Percentiles rank a stretch among this genome's conserved stretches.
These are phyloP conservation scores for Ceuthmochares aereus DNA, from an alignment of 2,113 vertebrate genomes.

Conservation along the genomic window DNA sequence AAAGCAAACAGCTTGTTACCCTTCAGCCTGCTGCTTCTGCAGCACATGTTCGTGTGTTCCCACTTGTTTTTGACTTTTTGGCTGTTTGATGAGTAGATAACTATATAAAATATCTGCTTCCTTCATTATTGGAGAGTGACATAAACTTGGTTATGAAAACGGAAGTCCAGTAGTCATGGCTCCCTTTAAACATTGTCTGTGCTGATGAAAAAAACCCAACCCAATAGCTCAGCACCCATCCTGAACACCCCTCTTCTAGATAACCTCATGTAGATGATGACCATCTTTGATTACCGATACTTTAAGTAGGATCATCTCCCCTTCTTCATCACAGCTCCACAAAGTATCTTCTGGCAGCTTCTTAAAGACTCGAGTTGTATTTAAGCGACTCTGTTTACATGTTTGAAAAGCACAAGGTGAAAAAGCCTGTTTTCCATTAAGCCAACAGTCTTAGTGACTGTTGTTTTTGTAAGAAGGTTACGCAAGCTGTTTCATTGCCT, in stretches of 20 bases:
- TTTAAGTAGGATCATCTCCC: not conserved
- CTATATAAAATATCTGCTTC: slow-evolving; percentile 30
- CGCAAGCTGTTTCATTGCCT: not conserved
- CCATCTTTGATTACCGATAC: not conserved
- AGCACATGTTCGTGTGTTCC: slow-evolving; percentile 38
- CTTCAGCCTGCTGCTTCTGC: not conserved
- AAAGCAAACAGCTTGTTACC: slow-evolving; percentile 53
- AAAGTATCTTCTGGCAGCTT: not conserved
- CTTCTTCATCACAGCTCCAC: not conserved
- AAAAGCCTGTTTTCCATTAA: slow-evolving; percentile 33
- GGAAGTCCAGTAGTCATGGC: slow-evolving; percentile 7
- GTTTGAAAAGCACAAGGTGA: slow-evolving; percentile 3
- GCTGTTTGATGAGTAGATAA: slow-evolving; percentile 35
- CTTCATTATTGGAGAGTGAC: slow-evolving; percentile 25
- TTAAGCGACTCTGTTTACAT: not conserved
- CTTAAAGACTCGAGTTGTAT: not conserved
- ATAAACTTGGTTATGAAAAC: slow-evolving; percentile 43
- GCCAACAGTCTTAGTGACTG: not conserved
- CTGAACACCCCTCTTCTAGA: not conserved
- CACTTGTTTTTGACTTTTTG: slow-evolving; percentile 48
- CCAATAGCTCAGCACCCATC: not conserved
- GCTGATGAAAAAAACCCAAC: not conserved
- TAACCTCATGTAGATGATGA: not conserved
- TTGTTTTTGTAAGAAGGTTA: slow-evolving; percentile 34
- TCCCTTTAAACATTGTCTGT: slow-evolving; percentile 8